Evolutionary conservation across 2,888 invertebrate genomes (phyloP).

Genomic region (Nymphalis urticae): DNA sequence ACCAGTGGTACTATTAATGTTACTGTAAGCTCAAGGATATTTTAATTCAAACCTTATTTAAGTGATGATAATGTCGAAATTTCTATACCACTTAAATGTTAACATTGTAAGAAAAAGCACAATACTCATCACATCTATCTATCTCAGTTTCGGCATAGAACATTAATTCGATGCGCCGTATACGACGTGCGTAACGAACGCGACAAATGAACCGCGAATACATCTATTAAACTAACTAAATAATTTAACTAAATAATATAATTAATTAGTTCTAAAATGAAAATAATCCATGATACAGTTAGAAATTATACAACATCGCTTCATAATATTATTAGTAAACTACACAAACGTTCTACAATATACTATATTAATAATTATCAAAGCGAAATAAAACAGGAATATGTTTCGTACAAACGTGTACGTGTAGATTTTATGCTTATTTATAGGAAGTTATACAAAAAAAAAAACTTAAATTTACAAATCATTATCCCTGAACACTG

Average conservation of each 20-base stretch:
- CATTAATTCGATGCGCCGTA: neutral
- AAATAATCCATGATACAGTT: constrained; percentile 49
- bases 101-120: neutral
- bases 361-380: constrained; percentile 1
- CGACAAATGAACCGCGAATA: neutral
- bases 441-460: constrained; percentile 1
- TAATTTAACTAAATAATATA: constrained; percentile 47
- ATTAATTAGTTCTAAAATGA: constrained; percentile 48
- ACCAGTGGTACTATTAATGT: neutral
- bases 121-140: neutral
- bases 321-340: constrained; percentile 22
- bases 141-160: neutral
- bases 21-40: neutral
- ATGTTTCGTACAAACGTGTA: constrained; percentile 1
- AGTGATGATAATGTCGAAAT: neutral
- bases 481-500: constrained; percentile 17
- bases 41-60: constrained; percentile 1
- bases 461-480: constrained; percentile 6
- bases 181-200: neutral
- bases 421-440: constrained; percentile 3
- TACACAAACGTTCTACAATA: constrained; percentile 19
- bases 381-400: constrained; percentile 16
- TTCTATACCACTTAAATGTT: neutral
- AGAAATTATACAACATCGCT: constrained; percentile 63
- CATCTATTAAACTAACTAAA: constrained; percentile 39